phyloP scores from a whole-genome alignment of 2,797 vertebrate genomes.

The Enteromius fasciolatus region DNA sequence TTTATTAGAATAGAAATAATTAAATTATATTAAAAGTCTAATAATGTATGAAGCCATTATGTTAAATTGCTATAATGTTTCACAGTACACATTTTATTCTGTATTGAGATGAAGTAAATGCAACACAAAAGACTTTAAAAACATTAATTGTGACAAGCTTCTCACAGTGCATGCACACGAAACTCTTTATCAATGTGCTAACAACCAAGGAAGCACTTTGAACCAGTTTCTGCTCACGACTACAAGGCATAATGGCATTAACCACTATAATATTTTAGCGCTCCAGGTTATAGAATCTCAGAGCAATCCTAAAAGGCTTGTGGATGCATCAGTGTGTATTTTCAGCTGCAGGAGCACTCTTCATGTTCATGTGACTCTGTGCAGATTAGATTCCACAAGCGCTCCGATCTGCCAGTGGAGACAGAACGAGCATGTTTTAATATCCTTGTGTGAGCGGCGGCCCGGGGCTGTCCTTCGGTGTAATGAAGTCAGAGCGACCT shows the following conservation, averaged over 20 bases:
- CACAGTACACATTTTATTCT: not conserved
- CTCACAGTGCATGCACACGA: not conserved
- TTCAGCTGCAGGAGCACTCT: not conserved
- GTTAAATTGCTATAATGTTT: not conserved
- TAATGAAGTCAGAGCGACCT: conserved; percentile 1
- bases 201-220: not conserved
- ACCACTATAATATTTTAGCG: not conserved
- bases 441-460: not conserved
- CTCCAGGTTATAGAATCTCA: not conserved
- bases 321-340: not conserved
- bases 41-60: not conserved
- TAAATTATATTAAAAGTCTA: not conserved
- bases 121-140: not conserved
- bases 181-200: not conserved
- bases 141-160: not conserved
- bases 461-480: not conserved
- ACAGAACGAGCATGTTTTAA: not conserved
- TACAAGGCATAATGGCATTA: not conserved
- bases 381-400: not conserved
- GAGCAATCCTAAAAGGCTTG: not conserved
- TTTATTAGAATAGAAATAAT: not conserved
- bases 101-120: not conserved
- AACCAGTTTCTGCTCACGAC: not conserved
- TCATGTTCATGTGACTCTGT: not conserved
- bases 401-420: not conserved